Evolutionary conservation across 1,140 invertebrate genomes (phyloP).

Genomic region (Drosophila triauraria): DNA sequence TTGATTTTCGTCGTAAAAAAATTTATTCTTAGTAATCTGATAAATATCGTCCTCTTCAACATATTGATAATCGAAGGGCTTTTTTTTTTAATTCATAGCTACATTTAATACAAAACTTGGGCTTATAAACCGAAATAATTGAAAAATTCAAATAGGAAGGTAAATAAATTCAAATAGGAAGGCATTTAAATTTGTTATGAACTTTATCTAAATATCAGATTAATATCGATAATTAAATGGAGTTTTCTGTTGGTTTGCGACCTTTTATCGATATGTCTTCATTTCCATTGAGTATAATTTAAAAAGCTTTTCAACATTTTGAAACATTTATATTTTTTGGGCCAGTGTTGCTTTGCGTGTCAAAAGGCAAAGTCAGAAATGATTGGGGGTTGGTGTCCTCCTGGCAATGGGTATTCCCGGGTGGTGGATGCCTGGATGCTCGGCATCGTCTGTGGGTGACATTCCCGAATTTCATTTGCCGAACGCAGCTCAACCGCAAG

Average conservation of each 20-base stretch:
- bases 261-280: background rate
- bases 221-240: background rate
- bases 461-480: constrained; percentile 75
- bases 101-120: no score
- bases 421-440: constrained; percentile 41
- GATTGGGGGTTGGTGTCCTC: constrained; percentile 35
- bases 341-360: constrained; percentile 51
- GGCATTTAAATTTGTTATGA: no score
- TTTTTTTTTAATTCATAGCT: no score
- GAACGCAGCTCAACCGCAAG: constrained; percentile 45
- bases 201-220: no score
- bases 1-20: no score
- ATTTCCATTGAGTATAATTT: background rate
- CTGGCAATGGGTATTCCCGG: constrained; percentile 7
- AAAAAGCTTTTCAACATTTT: background rate
- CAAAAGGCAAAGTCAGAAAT: constrained; percentile 70
- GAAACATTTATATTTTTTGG: background rate
- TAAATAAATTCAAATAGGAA: no score
- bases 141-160: no score
- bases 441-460: constrained; percentile 67
- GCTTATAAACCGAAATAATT: no score
- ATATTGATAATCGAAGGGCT: background rate
- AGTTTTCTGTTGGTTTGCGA: background rate
- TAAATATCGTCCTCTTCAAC: no score
- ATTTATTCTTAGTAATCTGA: no score